Conservation (phyloP, 2,113 vertebrate genomes). For the Apteryx owenii region DNA sequence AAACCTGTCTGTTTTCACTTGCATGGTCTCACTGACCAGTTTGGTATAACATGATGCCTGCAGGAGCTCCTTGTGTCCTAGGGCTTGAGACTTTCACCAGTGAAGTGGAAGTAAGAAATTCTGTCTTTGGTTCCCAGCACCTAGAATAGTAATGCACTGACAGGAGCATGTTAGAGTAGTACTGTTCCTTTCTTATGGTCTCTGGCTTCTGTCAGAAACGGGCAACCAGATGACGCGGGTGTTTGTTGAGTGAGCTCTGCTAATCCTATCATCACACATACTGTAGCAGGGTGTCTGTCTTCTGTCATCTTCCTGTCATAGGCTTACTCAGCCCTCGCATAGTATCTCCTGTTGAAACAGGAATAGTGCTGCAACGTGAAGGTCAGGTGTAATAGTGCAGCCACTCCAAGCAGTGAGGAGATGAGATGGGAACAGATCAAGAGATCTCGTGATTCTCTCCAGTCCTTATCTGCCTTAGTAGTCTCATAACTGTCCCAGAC, state of each 20-base stretch:
- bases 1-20: not conserved
- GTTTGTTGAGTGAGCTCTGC: not conserved
- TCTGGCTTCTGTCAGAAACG: not conserved
- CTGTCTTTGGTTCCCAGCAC: not conserved
- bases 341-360: not conserved
- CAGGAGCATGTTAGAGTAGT: not conserved
- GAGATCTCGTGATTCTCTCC: not conserved
- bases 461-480: not conserved
- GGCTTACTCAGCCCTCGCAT: not conserved
- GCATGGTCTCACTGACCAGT: not conserved
- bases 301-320: not conserved
- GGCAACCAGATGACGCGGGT: not conserved
- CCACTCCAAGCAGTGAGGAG: accelerated
- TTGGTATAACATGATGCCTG: not conserved
- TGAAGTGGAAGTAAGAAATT: not conserved
- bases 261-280: accelerated
- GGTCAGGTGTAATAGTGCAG: not conserved
- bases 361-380: accelerated
- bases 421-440: not conserved
- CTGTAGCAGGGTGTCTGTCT: accelerated
- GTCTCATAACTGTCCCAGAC: not conserved
- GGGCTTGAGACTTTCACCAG: not conserved
- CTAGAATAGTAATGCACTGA: not conserved
- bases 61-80: accelerated
- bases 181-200: not conserved